Conservation (phyloP, 2,888 invertebrate species). For the Clanis bilineata region DNA sequence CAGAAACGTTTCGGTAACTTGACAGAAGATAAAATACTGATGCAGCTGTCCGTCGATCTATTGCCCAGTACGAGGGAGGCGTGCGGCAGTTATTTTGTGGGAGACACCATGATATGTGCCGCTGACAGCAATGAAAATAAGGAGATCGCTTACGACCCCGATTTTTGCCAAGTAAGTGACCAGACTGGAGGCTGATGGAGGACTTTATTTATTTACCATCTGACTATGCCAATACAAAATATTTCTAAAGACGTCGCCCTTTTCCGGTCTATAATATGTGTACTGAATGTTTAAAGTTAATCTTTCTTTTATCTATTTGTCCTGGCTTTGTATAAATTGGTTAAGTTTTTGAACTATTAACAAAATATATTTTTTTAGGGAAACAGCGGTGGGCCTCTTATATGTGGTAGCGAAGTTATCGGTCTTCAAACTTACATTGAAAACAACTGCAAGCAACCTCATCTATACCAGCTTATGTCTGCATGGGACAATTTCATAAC, state of each 20-base stretch:
- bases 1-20: slow-evolving; percentile 42
- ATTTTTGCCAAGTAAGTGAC: slow-evolving; percentile 57
- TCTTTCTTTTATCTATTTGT: neutral
- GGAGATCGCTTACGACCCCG: slow-evolving; percentile 33
- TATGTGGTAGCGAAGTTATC: slow-evolving; percentile 58
- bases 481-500: slow-evolving; percentile 60
- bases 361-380: slow-evolving; percentile 59
- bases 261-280: neutral
- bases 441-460: slow-evolving; percentile 59
- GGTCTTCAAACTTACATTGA: slow-evolving; percentile 68
- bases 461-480: slow-evolving; percentile 60
- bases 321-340: neutral
- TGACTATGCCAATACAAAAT: neutral
- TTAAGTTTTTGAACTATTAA: neutral
- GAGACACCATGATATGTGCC: slow-evolving; percentile 58
- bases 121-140: slow-evolving; percentile 47
- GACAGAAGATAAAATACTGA: slow-evolving; percentile 49
- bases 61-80: slow-evolving; percentile 38
- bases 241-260: neutral
- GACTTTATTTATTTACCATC: neutral
- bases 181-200: neutral
- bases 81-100: slow-evolving; percentile 54
- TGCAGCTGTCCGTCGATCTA: slow-evolving; percentile 52
- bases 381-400: slow-evolving; percentile 68
- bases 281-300: too few species aligned